Conservation (phyloP, 2,888 invertebrate genomes). For the Thelaira solivaga region DNA sequence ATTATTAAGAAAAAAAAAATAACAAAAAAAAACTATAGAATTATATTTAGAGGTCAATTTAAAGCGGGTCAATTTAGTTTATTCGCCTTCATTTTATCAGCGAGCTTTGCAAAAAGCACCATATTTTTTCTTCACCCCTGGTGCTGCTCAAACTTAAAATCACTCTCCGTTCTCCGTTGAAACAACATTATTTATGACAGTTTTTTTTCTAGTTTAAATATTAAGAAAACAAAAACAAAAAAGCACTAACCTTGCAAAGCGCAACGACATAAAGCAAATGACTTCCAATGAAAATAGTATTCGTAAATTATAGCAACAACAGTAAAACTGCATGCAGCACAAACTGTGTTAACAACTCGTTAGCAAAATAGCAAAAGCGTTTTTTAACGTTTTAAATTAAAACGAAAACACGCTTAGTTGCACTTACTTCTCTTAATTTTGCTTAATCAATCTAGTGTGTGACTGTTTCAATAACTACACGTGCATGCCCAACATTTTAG, state of each 20-base stretch:
- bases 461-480: constrained; percentile 21
- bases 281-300: not conserved
- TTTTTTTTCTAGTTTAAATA: constrained; percentile 48
- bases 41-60: constrained; percentile 71
- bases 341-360: not conserved
- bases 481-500: constrained; percentile 4
- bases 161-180: not conserved
- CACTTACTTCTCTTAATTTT: not conserved
- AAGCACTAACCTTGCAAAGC: constrained; percentile 46
- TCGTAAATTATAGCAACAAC: constrained; percentile 1
- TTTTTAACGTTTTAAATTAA: not conserved
- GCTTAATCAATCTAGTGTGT: not conserved
- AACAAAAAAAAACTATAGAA: constrained; percentile 34
- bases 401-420: not conserved
- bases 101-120: constrained; percentile 23
- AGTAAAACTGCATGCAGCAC: not conserved
- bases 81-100: constrained; percentile 69
- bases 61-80: constrained; percentile 77
- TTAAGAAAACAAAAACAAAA: no score
- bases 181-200: constrained; percentile 48
- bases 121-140: constrained; percentile 5
- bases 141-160: not conserved
- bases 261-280: constrained; percentile 16
- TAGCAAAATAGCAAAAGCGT: not conserved
- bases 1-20: constrained; percentile 1